Conservation (phyloP, 2,797 vertebrate genomes). For the Coregonus suidteri region DNA sequence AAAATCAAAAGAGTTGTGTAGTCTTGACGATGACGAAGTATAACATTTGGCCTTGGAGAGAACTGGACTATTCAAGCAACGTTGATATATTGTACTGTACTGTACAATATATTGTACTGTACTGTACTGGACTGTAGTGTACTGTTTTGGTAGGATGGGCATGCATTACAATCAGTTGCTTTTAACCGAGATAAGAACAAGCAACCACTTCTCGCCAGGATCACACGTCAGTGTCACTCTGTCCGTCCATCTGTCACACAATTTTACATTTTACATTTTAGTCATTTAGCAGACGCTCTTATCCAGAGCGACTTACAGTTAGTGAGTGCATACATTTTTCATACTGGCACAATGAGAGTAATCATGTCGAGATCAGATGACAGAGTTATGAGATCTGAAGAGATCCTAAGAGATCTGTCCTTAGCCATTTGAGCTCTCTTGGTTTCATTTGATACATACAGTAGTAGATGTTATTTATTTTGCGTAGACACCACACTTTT, state of each 20-base stretch:
- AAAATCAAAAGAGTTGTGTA: slow-evolving; percentile 26
- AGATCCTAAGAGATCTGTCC: slow-evolving; percentile 56
- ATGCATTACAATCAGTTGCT: slow-evolving; percentile 81
- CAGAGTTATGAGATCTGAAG: slow-evolving; percentile 50
- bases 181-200: slow-evolving; percentile 69
- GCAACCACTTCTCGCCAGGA: slow-evolving; percentile 65
- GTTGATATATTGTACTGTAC: slow-evolving; percentile 57
- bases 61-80: slow-evolving; percentile 52
- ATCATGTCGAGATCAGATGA: slow-evolving; percentile 61
- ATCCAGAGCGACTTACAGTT: too few relatives aligned
- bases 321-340: too few relatives aligned
- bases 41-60: slow-evolving; percentile 60
- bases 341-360: slow-evolving; percentile 48
- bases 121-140: slow-evolving; percentile 21
- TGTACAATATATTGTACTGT: too few relatives aligned
- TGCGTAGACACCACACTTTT: slow-evolving; percentile 82
- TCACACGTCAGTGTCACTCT: slow-evolving; percentile 58
- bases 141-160: slow-evolving; percentile 71
- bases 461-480: slow-evolving; percentile 68
- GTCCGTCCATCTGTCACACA: slow-evolving; percentile 49
- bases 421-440: slow-evolving; percentile 54
- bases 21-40: slow-evolving; percentile 47
- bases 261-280: too few relatives aligned
- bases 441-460: slow-evolving; percentile 71
- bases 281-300: too few relatives aligned